A percentile compares a stretch with the other conserved stretches of the same genome.
Evolutionary conservation across 2,113 vertebrate species (phyloP).

Genomic region (Galbula dea): DNA sequence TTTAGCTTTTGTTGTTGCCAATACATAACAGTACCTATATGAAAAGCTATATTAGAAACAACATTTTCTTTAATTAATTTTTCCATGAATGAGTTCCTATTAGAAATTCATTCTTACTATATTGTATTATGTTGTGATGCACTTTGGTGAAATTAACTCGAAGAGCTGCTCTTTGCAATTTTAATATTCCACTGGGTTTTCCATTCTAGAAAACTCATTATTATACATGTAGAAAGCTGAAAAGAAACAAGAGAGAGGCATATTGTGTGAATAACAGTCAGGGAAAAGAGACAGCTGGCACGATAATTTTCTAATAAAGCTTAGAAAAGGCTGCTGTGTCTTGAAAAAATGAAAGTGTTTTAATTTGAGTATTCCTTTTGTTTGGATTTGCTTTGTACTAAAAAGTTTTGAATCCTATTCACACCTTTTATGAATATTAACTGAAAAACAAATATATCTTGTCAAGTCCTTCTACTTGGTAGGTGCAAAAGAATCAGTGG

Average conservation of each 20-base stretch:
- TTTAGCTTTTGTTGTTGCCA: slow-evolving; percentile 15
- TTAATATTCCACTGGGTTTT: slow-evolving; percentile 80
- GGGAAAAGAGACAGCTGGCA: slow-evolving; percentile 80
- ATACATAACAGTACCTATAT: slow-evolving; percentile 5
- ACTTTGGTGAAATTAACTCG: slow-evolving; percentile 74
- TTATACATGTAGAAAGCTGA: slow-evolving; percentile 81
- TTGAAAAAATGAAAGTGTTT: slow-evolving; percentile 70
- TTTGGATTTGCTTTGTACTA: slow-evolving; percentile 71
- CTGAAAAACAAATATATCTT: slow-evolving; percentile 71
- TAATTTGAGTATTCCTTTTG: slow-evolving; percentile 72
- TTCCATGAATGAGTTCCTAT: slow-evolving; percentile 64
- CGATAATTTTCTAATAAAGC: slow-evolving; percentile 79
- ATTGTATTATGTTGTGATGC: slow-evolving; percentile 71
- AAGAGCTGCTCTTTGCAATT: slow-evolving; percentile 75
- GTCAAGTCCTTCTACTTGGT: slow-evolving; percentile 51
- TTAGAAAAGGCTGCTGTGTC: slow-evolving; percentile 73
- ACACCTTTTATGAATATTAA: slow-evolving; percentile 72
- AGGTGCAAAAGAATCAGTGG: slow-evolving; percentile 56
- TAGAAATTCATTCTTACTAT: slow-evolving; percentile 74
- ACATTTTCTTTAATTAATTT: slow-evolving; percentile 71
- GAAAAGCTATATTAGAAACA: slow-evolving; percentile 43
- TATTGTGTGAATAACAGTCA: slow-evolving; percentile 87
- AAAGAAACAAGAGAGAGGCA: slow-evolving; percentile 81
- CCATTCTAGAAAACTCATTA: slow-evolving; percentile 85
- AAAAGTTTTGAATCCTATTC: slow-evolving; percentile 74